Evolutionary conservation across 1,140 invertebrate species (phyloP), one percentile per base, ranked within the genome.

Genomic region (Drosophila leontia): DNA sequence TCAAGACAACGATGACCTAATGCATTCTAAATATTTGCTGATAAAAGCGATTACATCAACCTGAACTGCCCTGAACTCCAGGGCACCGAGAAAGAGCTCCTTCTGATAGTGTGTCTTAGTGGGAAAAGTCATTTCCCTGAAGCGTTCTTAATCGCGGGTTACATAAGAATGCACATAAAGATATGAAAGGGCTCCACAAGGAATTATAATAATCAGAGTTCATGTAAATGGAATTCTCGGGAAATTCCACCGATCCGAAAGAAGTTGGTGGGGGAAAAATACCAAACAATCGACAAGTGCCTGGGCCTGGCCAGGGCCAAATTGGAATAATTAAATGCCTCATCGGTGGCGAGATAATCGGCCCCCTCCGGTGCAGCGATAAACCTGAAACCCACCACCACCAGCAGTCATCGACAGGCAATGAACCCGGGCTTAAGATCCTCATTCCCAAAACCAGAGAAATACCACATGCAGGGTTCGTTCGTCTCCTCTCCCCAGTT

Each of bases 291-390:
- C 78, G 78, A 83, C 84, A 88, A 88, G 84, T 88, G 84, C 78
- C 77, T 41, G 13, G 82, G 83, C 76, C 44, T 48, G 45, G 75
- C 44, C 53, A 62, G 47, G 44, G 81, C 81, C 57, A 79, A 86
- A 79, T 86, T 72, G 68, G 61, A 84, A 88, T 88, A 84, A 88
- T 88, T 88, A 88, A 88, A 81, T 80, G 80, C 65, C 74, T 58
- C 56, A 60, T 62, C 77, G 50, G 72, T 56, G 65, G 44, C 56
- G 65, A 65, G 64, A 85, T 65, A 77, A 55, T 74, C 75, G 56
- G 63, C 35, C 74, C 62, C 75, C 71, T 68, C 61, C 41, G 55
- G 47, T 42, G 48, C 53, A 60, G 48, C 17, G 35, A 77, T 77
- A 71, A 48, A 82, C 69, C 69, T 71, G 65, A 70, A 71, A 72